A percentile compares a stretch with the other conserved stretches of the same genome.
phyloP scores from a whole-genome alignment of 1,140 invertebrate genomes.

The Plodia interpunctella region DNA sequence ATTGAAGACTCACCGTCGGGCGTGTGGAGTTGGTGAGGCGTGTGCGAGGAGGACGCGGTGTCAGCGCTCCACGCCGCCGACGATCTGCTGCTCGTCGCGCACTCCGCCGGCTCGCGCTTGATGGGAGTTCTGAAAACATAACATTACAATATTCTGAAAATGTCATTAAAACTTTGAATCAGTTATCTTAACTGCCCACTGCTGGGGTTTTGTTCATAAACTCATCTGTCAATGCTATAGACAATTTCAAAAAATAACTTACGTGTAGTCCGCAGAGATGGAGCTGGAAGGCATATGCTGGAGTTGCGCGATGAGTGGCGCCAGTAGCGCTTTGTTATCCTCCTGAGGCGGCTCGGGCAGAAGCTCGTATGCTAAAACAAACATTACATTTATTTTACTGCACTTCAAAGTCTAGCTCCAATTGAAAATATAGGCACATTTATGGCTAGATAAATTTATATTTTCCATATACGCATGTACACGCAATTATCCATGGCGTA shows the following conservation, averaged over 20 bases:
- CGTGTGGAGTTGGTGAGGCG: constrained; percentile 36
- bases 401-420: too few species aligned
- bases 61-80: constrained; percentile 43
- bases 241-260: constrained; percentile 29
- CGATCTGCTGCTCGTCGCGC: constrained; percentile 35
- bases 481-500: too few species aligned
- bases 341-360: constrained; percentile 62
- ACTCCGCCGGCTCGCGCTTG: constrained; percentile 44
- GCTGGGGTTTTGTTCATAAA: too few species aligned
- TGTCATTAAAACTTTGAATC: too few species aligned
- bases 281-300: constrained; percentile 50
- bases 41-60: constrained; percentile 19
- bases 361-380: constrained; percentile 40
- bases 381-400: neutral
- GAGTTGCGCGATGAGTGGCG: constrained; percentile 67
- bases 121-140: constrained; percentile 44
- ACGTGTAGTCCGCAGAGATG: constrained; percentile 61
- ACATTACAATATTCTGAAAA: too few species aligned
- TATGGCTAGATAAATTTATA: too few species aligned
- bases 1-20: constrained; percentile 63
- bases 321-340: constrained; percentile 68
- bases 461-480: too few species aligned
- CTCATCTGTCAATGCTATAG: too few species aligned
- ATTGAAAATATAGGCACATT: too few species aligned
- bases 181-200: too few species aligned